phyloP scores from a whole-genome alignment of 2,113 vertebrate genomes.

The Heteronetta atricapilla region DNA sequence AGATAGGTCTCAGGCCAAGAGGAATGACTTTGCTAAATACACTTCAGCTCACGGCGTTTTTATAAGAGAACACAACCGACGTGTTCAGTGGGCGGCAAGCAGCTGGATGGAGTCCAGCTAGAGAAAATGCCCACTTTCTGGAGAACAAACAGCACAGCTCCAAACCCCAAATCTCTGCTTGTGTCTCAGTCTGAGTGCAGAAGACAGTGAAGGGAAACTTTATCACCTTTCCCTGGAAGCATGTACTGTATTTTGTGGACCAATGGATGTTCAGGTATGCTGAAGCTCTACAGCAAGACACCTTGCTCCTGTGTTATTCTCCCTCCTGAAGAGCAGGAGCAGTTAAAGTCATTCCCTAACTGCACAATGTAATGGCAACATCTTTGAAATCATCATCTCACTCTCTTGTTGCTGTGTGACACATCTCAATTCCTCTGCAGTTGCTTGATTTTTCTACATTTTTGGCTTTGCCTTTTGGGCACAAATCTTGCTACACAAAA shows the following conservation, averaged over 20 bases:
- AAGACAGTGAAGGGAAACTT: not conserved
- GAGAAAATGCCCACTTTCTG: not conserved
- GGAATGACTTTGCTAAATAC: not conserved
- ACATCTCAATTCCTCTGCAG: not conserved
- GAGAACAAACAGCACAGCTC: not conserved
- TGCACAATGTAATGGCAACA: not conserved
- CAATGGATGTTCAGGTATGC: not conserved
- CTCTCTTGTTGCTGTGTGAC: not conserved
- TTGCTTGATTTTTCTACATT: not conserved
- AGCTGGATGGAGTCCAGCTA: not conserved
- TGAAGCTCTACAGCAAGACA: not conserved
- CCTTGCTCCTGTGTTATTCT: not conserved
- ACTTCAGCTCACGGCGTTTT: not conserved
- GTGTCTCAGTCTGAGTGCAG: not conserved
- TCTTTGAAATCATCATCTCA: not conserved
- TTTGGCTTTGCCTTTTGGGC: not conserved
- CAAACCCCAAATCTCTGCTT: fast-evolving
- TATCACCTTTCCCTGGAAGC: not conserved
- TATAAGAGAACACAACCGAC: not conserved
- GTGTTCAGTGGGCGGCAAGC: not conserved
- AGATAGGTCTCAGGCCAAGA: not conserved
- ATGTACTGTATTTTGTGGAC: not conserved
- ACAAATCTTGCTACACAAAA: not conserved
- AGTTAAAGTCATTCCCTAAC: not conserved
- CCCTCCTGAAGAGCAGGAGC: not conserved